These are phyloP conservation scores for Eubucco bourcierii DNA, from an alignment of 2,113 vertebrate species.

Conservation along the genomic window DNA sequence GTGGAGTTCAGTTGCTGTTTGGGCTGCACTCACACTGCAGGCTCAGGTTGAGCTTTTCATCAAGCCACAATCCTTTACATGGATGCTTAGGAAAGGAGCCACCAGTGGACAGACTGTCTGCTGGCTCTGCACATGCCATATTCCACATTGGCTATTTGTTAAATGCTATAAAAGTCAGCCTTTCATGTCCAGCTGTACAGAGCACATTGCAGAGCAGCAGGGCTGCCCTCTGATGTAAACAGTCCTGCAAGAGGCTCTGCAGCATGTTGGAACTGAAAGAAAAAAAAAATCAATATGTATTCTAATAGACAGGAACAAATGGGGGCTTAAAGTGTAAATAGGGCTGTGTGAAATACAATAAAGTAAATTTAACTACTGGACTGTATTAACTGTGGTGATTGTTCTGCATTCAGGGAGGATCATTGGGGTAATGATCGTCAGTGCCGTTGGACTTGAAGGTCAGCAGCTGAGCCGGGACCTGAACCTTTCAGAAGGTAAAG, in stretches of 20 bases:
- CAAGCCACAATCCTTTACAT: not conserved
- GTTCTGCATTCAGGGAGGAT: not conserved
- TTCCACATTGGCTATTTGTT: not conserved
- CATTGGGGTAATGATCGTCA: not conserved
- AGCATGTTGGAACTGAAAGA: not conserved
- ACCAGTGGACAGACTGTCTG: not conserved
- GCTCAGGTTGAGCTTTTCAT: too few relatives aligned
- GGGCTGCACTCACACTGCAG: too few relatives aligned
- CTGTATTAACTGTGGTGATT: slow-evolving; percentile 30
- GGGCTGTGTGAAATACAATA: slow-evolving; percentile 24
- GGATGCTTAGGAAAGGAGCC: not conserved
- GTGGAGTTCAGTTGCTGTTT: too few relatives aligned
- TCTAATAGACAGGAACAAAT: slow-evolving; percentile 40
- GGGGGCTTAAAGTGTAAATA: slow-evolving; percentile 40
- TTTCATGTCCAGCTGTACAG: not conserved
- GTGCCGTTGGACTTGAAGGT: not conserved
- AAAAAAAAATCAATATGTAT: slow-evolving; percentile 48
- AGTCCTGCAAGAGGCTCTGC: not conserved
- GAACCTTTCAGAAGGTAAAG: slow-evolving; percentile 38
- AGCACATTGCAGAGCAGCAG: not conserved
- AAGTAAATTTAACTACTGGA: slow-evolving; percentile 48
- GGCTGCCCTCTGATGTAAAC: not conserved
- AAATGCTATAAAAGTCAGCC: not conserved
- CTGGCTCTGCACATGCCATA: not conserved
- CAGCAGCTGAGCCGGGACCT: not conserved